Percentiles rank a stretch among this genome's conserved stretches.
phyloP scores from a whole-genome alignment of 2,797 vertebrate species.

The Ciconia nigra region DNA sequence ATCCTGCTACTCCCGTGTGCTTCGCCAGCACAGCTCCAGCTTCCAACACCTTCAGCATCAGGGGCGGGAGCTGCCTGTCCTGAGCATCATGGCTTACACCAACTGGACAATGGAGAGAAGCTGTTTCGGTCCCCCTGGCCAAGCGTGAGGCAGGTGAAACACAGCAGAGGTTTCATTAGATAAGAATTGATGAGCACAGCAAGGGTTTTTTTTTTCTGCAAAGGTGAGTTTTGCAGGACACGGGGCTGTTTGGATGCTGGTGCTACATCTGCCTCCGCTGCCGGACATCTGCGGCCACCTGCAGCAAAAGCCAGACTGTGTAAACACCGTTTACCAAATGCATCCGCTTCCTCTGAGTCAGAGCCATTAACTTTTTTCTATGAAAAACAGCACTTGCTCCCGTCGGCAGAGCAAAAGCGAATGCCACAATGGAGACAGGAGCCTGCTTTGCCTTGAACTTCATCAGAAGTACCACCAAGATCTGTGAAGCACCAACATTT shows the following conservation, averaged over 20 bases:
- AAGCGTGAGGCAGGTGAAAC: not conserved
- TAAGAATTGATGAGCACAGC: not conserved
- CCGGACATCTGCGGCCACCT: fast-evolving
- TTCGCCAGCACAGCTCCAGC: not conserved
- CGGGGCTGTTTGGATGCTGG: fast-evolving
- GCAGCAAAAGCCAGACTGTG: not conserved
- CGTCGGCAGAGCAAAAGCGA: not conserved
- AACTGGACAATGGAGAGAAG: not conserved
- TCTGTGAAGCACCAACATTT: not conserved
- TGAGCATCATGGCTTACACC: fast-evolving
- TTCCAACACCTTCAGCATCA: not conserved
- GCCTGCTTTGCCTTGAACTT: not conserved
- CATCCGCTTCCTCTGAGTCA: not conserved
- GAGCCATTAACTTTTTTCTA: not conserved
- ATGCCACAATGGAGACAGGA: fast-evolving
- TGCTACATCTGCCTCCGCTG: not conserved
- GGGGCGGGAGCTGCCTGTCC: not conserved
- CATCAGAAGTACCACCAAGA: not conserved
- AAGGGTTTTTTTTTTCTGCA: not conserved
- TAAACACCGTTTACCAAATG: not conserved
- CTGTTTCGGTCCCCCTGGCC: not conserved
- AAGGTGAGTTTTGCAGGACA: not conserved
- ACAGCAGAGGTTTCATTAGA: not conserved
- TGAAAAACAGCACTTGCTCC: fast-evolving
- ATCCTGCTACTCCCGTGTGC: not conserved